These are phyloP conservation scores for Noctua pronuba DNA, from an alignment of 2,888 invertebrate genomes.

Conservation along the genomic window DNA sequence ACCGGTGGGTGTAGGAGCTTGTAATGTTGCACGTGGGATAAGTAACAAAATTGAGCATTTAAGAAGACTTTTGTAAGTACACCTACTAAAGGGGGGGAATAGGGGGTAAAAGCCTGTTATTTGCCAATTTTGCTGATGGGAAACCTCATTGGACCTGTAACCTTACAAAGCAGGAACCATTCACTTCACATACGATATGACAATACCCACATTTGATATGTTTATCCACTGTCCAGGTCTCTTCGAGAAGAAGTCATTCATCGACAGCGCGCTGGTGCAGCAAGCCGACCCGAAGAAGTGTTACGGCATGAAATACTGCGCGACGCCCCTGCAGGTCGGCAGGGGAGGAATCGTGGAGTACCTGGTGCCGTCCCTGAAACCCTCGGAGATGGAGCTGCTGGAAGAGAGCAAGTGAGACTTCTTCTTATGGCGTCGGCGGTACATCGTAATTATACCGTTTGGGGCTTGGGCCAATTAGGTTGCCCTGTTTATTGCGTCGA, in stretches of 20 bases:
- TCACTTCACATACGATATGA: not conserved
- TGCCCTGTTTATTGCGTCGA: not conserved
- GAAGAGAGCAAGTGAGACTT: slow-evolving; percentile 80
- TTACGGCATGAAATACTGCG: slow-evolving; percentile 80
- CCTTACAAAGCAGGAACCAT: not conserved
- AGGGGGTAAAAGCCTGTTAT: not conserved
- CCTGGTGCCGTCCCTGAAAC: slow-evolving; percentile 78
- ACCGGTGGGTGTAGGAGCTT: not conserved
- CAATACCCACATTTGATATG: not conserved
- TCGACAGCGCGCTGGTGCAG: slow-evolving; percentile 86
- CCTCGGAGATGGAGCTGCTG: slow-evolving; percentile 74
- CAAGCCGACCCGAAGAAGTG: slow-evolving; percentile 79
- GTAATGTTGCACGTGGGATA: not conserved
- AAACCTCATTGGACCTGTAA: not conserved
- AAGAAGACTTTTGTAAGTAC: not conserved
- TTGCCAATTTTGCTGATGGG: not conserved
- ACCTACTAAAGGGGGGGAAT: not conserved
- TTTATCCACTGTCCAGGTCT: slow-evolving; percentile 72
- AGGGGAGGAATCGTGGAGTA: slow-evolving; percentile 79
- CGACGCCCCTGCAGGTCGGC: slow-evolving; percentile 82
- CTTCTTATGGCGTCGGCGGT: not conserved
- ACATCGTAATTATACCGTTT: not conserved
- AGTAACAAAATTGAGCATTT: not conserved
- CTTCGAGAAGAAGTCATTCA: slow-evolving; percentile 77
- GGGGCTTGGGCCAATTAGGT: not conserved